phyloP scores from a whole-genome alignment of 64 coral and sea anemone species.

The Montipora efflorescens region DNA sequence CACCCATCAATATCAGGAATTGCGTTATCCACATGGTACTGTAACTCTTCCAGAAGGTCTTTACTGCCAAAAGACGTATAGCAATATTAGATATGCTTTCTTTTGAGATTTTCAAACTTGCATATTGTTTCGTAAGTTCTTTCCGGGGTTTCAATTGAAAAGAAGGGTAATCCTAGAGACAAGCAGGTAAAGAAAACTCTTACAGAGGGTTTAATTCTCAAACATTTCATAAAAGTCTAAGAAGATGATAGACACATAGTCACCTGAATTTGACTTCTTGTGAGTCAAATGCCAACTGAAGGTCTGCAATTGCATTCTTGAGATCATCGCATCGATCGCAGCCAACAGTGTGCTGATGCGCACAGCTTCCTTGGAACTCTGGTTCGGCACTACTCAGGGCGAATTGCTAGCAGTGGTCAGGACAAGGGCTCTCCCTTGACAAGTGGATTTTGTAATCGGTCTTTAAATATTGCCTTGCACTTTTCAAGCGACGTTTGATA shows the following conservation, averaged over 20 bases:
- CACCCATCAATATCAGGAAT: constrained; percentile 16
- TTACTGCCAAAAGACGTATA: background rate
- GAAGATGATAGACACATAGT: constrained; percentile 11
- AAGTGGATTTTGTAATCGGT: constrained; percentile 60
- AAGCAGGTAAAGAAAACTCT: too few species aligned
- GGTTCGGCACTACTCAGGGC: constrained; percentile 18
- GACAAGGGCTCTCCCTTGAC: constrained; percentile 28
- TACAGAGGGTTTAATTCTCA: background rate
- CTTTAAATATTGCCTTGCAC: constrained; percentile 51
- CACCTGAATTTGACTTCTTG: constrained; percentile 15
- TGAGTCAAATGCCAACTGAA: constrained; percentile 7
- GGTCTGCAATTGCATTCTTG: constrained; percentile 10
- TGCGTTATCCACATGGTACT: constrained; percentile 31
- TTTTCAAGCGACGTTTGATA: constrained; percentile 65
- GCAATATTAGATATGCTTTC: constrained; percentile 6
- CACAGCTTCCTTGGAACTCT: background rate
- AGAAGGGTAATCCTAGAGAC: background rate
- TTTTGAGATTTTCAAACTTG: background rate
- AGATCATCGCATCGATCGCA: constrained; percentile 36
- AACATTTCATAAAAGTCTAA: background rate
- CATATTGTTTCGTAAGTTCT: background rate
- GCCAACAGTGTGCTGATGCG: constrained; percentile 20
- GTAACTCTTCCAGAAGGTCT: constrained; percentile 33
- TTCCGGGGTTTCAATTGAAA: background rate
- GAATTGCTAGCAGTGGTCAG: constrained; percentile 52